These are phyloP conservation scores for Ceratina calcarata DNA, from an alignment of 1,140 invertebrate genomes.

Conservation along the genomic window DNA sequence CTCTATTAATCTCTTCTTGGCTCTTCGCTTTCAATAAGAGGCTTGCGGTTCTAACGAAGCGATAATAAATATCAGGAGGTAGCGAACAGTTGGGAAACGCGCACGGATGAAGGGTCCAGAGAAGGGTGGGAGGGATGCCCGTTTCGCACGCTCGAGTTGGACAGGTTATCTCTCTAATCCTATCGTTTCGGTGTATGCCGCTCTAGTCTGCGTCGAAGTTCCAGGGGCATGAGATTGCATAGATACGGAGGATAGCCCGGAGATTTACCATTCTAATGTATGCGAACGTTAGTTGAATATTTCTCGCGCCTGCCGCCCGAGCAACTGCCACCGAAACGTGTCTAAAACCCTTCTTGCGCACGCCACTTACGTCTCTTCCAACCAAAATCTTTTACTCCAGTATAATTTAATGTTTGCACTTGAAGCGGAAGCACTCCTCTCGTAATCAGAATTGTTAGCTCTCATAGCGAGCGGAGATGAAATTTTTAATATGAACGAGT, in stretches of 20 bases:
- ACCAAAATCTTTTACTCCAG: too few relatives aligned
- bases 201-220: conserved; percentile 31
- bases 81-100: too few relatives aligned
- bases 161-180: conserved; percentile 53
- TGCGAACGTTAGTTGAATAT: conserved; percentile 52
- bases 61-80: conserved; percentile 40
- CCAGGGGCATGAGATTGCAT: conserved; percentile 50
- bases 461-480: too few relatives aligned
- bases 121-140: conserved; percentile 7
- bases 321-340: conserved; percentile 20
- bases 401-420: too few relatives aligned
- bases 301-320: not conserved
- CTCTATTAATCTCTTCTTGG: not conserved
- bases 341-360: not conserved
- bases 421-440: too few relatives aligned
- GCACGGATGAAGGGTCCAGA: conserved; percentile 12
- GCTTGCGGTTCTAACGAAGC: conserved; percentile 8
- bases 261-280: conserved; percentile 53
- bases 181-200: conserved; percentile 38
- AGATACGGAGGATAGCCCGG: conserved; percentile 46
- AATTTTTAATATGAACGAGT: too few relatives aligned
- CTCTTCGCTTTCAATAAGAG: conserved; percentile 31
- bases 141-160: conserved; percentile 48
- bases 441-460: too few relatives aligned
- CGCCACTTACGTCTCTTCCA: not conserved